phyloP scores from a whole-genome alignment of 2,113 vertebrate genomes.

The Pomatorhinus ruficollis region DNA sequence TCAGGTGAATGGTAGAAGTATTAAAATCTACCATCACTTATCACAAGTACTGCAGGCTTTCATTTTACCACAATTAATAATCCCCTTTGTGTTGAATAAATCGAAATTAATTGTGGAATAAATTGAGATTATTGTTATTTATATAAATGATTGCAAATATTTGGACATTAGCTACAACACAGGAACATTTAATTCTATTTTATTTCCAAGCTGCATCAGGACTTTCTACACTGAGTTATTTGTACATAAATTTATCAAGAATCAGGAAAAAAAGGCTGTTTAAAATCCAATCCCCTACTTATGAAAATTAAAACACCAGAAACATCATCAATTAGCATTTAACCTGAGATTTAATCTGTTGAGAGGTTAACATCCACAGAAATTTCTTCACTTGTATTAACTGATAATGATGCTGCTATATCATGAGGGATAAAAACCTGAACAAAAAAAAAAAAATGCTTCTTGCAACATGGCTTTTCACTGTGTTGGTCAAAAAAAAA shows the following conservation, averaged over 20 bases:
- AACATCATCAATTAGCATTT: constrained; percentile 63
- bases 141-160: constrained; percentile 66
- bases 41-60: constrained; percentile 60
- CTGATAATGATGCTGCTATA: constrained; percentile 25
- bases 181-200: constrained; percentile 53
- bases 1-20: constrained; percentile 42
- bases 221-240: constrained; percentile 15
- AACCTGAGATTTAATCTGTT: constrained; percentile 81
- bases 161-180: constrained; percentile 75
- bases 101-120: constrained; percentile 57
- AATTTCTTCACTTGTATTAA: constrained; percentile 41
- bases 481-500: constrained; percentile 52
- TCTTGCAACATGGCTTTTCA: constrained; percentile 76
- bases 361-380: constrained; percentile 59
- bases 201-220: constrained; percentile 43
- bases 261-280: constrained; percentile 37
- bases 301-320: constrained; percentile 45
- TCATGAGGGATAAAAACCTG: neutral
- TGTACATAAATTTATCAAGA: constrained; percentile 39
- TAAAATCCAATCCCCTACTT: constrained; percentile 41
- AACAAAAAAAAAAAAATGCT: neutral
- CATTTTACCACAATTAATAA: constrained; percentile 70
- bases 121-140: constrained; percentile 39
- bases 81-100: constrained; percentile 48
- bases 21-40: constrained; percentile 50